Evolutionary conservation across 2,888 invertebrate genomes (phyloP).

Genomic region (Falcaria lacertinaria): DNA sequence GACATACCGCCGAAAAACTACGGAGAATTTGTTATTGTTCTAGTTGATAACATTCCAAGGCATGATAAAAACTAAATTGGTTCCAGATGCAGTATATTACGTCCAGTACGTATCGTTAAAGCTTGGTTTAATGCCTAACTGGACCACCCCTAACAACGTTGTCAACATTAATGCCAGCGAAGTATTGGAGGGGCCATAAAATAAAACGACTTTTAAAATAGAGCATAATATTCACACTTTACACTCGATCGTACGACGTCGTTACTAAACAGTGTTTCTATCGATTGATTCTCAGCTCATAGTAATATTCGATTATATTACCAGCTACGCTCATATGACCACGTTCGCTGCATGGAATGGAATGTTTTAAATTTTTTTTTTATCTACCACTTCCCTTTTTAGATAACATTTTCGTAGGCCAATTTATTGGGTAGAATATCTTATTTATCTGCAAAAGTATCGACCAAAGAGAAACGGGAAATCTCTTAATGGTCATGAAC

Average conservation of each 20-base stretch:
- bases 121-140: constrained; percentile 17
- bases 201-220: constrained; percentile 37
- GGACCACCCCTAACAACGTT: constrained; percentile 28
- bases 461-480: constrained; percentile 42
- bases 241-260: constrained; percentile 20
- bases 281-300: neutral
- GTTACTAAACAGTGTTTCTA: constrained; percentile 5
- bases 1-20: too few species aligned
- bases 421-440: constrained; percentile 34
- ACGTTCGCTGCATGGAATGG: too few species aligned
- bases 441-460: constrained; percentile 44
- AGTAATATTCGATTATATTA: too few species aligned
- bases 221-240: constrained; percentile 28
- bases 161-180: constrained; percentile 34
- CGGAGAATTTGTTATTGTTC: too few species aligned
- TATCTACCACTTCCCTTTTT: too few species aligned
- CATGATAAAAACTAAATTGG: too few species aligned
- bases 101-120: constrained; percentile 19
- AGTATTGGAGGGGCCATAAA: constrained; percentile 39
- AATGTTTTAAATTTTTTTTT: too few species aligned
- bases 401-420: constrained; percentile 33
- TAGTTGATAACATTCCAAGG: too few species aligned
- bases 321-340: too few species aligned
- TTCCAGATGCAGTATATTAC: too few species aligned
- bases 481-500: constrained; percentile 57